Evolutionary conservation across 2,888 invertebrate species (phyloP).

Genomic region (Drosophila dives): DNA sequence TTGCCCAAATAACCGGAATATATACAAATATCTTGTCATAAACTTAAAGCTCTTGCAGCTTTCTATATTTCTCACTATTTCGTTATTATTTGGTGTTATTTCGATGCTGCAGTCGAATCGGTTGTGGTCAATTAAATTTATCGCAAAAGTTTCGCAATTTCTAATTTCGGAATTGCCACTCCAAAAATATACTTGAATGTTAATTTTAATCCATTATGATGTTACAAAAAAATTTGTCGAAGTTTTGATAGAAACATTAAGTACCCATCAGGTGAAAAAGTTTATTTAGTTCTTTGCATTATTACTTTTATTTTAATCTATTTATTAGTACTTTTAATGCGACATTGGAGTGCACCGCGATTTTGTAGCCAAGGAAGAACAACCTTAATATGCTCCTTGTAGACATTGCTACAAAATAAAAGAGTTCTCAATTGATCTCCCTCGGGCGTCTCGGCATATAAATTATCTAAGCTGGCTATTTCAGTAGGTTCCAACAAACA

Average conservation of each 20-base stretch:
- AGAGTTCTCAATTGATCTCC: constrained; percentile 34
- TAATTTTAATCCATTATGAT: not conserved
- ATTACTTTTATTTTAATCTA: not conserved
- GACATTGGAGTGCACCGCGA: constrained; percentile 47
- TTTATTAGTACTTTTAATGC: not conserved
- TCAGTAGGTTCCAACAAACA: constrained; percentile 39
- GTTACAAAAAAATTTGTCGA: not conserved
- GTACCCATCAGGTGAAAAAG: not conserved
- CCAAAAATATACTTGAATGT: not conserved
- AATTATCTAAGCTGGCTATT: constrained; percentile 44
- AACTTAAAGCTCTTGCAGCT: constrained; percentile 14
- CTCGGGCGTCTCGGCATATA: constrained; percentile 36
- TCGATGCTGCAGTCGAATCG: not conserved
- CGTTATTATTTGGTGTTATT: not conserved
- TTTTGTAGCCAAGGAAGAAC: constrained; percentile 59
- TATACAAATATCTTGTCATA: not conserved
- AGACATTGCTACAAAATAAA: constrained; percentile 35
- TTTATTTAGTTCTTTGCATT: not conserved
- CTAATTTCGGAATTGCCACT: not conserved
- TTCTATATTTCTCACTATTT: not conserved
- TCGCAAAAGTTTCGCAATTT: not conserved
- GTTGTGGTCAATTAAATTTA: not conserved
- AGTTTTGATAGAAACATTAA: not conserved
- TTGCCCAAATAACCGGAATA: not conserved
- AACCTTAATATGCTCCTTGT: constrained; percentile 38